Evolutionary conservation across 2,797 vertebrate species (phyloP).

Genomic region (Remorina albescens): DNA sequence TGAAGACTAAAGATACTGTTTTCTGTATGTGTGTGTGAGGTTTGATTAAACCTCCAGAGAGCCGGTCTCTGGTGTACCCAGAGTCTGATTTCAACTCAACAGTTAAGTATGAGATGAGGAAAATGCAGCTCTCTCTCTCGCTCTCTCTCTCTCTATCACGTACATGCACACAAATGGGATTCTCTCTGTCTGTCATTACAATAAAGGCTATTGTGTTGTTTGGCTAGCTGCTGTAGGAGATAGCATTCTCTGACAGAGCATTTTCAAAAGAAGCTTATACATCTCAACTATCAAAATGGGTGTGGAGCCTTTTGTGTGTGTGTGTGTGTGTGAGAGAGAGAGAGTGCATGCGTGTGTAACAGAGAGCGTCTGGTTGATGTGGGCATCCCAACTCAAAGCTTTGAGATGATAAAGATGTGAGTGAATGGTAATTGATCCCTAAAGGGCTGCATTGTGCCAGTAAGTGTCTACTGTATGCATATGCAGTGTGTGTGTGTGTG

Average conservation of each 20-base stretch:
- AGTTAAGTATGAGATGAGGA: conserved; percentile 31
- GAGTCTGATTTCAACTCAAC: conserved; percentile 40
- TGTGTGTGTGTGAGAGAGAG: conserved; percentile 1
- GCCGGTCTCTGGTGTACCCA: conserved; percentile 15
- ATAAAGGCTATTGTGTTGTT: conserved; percentile 58
- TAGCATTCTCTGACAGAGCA: conserved; percentile 49
- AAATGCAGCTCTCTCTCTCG: not conserved
- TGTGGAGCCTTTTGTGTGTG: conserved; percentile 9
- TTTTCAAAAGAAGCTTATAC: conserved; percentile 65
- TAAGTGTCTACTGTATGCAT: conserved; percentile 22
- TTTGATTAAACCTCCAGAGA: conserved; percentile 10
- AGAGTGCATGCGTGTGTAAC: not conserved
- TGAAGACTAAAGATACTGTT: not conserved
- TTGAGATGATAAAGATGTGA: conserved; percentile 71
- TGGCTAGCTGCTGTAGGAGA: conserved; percentile 58
- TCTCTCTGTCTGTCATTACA: conserved; percentile 54
- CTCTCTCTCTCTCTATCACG: not conserved
- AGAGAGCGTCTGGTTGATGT: conserved; percentile 9
- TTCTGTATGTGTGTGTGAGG: not conserved
- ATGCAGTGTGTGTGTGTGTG: conserved; percentile 23
- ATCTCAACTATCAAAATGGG: conserved; percentile 56
- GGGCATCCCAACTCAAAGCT: conserved; percentile 60
- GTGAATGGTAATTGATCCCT: conserved; percentile 75
- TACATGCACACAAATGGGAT: conserved; percentile 14
- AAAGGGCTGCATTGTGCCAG: conserved; percentile 66